These are phyloP conservation scores for Collichthys lucidus DNA, from an alignment of 2,113 vertebrate species.

Conservation along the genomic window DNA sequence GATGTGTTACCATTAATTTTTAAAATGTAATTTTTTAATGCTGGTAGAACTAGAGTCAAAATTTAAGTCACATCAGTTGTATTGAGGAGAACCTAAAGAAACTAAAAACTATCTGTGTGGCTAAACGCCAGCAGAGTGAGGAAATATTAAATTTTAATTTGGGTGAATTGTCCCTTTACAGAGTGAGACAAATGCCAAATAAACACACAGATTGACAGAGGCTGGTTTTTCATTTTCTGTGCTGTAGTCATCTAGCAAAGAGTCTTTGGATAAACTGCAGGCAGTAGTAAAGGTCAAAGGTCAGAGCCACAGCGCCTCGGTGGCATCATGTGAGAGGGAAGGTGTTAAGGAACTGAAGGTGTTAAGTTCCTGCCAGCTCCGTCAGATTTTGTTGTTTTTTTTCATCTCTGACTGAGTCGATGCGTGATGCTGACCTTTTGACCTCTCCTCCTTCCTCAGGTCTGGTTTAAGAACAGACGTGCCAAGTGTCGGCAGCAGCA, in stretches of 20 bases:
- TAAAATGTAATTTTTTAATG: too few relatives aligned
- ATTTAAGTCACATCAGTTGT: background rate
- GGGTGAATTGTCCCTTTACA: background rate
- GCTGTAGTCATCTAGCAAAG: background rate
- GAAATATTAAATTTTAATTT: background rate
- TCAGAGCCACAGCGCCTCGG: constrained; percentile 4
- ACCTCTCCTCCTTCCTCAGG: constrained; percentile 79
- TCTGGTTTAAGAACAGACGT: constrained; percentile 96
- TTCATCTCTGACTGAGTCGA: background rate
- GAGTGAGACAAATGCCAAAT: background rate
- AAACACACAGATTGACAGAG: background rate
- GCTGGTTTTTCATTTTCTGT: background rate
- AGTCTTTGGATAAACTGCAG: constrained; percentile 16
- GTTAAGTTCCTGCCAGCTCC: background rate
- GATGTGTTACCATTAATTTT: too few relatives aligned
- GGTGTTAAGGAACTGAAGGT: background rate
- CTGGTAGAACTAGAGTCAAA: too few relatives aligned
- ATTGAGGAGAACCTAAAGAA: too few relatives aligned
- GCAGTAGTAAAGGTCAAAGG: constrained; percentile 41
- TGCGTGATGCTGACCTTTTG: constrained; percentile 27
- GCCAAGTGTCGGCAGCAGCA: constrained; percentile 92
- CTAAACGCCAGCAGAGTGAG: background rate
- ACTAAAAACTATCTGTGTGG: background rate
- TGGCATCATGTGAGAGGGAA: background rate
- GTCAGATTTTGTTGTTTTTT: background rate